These are phyloP conservation scores for Corythornis vintsioides DNA, from an alignment of 2,113 vertebrate species.

Conservation along the genomic window DNA sequence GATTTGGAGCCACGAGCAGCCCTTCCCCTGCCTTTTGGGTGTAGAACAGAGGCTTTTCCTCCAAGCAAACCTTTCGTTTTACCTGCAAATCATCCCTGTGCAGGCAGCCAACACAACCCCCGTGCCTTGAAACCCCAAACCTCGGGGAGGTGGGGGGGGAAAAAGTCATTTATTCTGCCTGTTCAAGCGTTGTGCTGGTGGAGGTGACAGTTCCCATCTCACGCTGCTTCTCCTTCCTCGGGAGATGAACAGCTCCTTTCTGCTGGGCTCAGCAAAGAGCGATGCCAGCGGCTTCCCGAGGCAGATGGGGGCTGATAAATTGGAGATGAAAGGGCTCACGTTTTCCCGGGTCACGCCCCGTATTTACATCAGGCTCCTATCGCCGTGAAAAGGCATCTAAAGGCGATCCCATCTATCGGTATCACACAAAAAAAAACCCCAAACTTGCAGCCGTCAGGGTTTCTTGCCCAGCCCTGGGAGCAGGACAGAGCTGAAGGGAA, in stretches of 20 bases:
- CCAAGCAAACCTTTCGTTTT: not conserved
- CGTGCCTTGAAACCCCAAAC: fast-evolving
- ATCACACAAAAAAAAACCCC: no score
- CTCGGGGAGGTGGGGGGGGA: fast-evolving
- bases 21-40: fast-evolving
- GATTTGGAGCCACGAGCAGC: fast-evolving
- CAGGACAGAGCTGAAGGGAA: not conserved
- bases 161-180: not conserved
- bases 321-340: not conserved
- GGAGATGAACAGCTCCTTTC: not conserved
- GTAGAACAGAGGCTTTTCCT: fast-evolving
- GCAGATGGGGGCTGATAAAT: not conserved
- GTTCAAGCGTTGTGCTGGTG: fast-evolving
- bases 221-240: not conserved
- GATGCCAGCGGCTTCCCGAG: not conserved
- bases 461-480: not conserved
- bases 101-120: fast-evolving
- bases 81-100: not conserved
- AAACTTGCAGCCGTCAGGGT: not conserved
- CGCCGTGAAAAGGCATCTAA: not conserved
- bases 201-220: not conserved
- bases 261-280: not conserved
- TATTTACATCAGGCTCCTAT: not conserved
- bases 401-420: not conserved
- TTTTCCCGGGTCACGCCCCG: fast-evolving